Conservation (phyloP, 2,797 vertebrate species). For the Uromys caudimaculatus region DNA sequence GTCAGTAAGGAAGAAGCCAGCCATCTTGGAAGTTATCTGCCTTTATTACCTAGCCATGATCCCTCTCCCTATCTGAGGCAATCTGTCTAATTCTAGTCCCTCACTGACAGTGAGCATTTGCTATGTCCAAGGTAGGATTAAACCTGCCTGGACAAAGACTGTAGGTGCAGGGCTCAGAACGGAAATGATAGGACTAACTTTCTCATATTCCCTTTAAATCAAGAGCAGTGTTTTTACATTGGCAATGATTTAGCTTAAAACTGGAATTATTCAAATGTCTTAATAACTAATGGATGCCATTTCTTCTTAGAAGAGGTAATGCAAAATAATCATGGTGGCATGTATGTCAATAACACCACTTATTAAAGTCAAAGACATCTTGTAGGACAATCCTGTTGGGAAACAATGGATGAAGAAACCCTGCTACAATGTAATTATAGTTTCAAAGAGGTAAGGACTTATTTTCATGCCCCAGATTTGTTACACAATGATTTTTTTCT, state of each 20-base stretch:
- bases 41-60: not conserved
- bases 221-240: not conserved
- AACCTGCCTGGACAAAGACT: not conserved
- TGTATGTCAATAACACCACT: not conserved
- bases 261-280: not conserved
- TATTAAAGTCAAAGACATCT: not conserved
- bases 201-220: not conserved
- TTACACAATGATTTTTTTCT: not conserved
- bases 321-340: not conserved
- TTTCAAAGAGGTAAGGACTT: conserved; percentile 10
- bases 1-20: not conserved
- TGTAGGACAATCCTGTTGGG: not conserved
- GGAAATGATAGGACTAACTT: not conserved
- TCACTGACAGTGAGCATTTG: not conserved
- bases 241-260: not conserved
- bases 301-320: not conserved
- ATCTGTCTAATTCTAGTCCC: not conserved
- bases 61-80: not conserved
- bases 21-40: not conserved
- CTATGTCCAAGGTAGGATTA: not conserved
- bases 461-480: conserved; percentile 2
- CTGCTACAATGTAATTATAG: not conserved
- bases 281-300: not conserved
- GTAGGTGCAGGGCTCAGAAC: not conserved
- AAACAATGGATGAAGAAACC: not conserved